Evolutionary conservation across 2,888 invertebrate species (phyloP).

Genomic region (Hyles lineata): DNA sequence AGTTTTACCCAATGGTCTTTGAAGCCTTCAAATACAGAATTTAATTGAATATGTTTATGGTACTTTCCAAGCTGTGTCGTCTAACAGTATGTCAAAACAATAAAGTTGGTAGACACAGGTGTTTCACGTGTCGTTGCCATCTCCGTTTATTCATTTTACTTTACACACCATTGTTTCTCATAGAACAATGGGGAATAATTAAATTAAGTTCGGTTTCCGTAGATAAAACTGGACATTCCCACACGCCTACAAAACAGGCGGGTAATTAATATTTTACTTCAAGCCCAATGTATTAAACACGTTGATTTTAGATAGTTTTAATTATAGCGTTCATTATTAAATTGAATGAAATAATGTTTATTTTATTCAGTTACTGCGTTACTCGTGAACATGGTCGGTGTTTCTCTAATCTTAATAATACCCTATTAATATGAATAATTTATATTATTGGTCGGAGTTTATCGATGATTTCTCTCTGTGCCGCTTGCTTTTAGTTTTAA

Average conservation of each 20-base stretch:
- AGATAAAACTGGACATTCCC: conserved; percentile 51
- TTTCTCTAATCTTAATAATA: conserved; percentile 21
- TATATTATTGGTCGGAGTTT: background rate
- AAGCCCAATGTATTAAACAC: conserved; percentile 44
- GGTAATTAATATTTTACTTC: conserved; percentile 50
- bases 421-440: conserved; percentile 11
- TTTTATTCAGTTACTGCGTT: conserved; percentile 30
- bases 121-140: conserved; percentile 42
- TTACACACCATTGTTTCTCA: conserved; percentile 56
- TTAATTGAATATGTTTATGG: background rate
- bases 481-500: too few relatives aligned
- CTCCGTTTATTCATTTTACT: conserved; percentile 48
- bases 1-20: too few relatives aligned
- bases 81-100: conserved; percentile 33
- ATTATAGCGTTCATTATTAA: conserved; percentile 41
- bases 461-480: background rate
- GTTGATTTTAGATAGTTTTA: conserved; percentile 50
- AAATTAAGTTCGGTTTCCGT: conserved; percentile 54
- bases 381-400: conserved; percentile 20
- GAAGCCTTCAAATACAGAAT: background rate
- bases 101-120: conserved; percentile 47
- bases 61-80: conserved; percentile 15
- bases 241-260: conserved; percentile 48
- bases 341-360: conserved; percentile 30
- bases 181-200: conserved; percentile 65